phyloP scores from a whole-genome alignment of 2,113 vertebrate species.

The Scomber japonicus region DNA sequence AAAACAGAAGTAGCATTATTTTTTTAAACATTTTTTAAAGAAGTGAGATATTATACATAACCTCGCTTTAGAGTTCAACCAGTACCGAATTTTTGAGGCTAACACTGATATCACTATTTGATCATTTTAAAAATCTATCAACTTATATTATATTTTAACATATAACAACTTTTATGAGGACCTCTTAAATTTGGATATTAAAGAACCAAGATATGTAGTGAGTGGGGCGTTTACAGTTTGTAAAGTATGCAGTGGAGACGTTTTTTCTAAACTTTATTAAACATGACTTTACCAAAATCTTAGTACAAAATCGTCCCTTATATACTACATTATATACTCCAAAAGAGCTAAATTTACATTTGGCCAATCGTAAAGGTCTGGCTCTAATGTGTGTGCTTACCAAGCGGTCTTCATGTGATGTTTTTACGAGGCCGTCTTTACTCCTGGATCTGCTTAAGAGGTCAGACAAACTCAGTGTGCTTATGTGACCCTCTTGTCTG shows the following conservation, averaged over 20 bases:
- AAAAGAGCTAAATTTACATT: not conserved
- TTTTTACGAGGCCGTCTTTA: not conserved
- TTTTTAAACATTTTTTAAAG: not conserved
- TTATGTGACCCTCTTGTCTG: not conserved
- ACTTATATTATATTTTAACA: no score
- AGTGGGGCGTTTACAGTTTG: no score
- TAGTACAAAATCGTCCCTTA: no score
- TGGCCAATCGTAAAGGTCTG: not conserved
- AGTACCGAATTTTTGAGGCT: no score
- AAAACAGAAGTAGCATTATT: slow-evolving; percentile 26
- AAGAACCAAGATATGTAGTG: no score
- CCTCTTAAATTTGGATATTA: not conserved
- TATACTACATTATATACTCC: no score
- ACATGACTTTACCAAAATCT: no score
- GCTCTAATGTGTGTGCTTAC: slow-evolving; percentile 38
- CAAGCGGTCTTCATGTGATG: not conserved
- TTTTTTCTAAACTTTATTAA: no score
- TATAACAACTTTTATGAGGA: not conserved
- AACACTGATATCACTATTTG: no score
- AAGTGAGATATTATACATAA: not conserved
- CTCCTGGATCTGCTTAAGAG: not conserved
- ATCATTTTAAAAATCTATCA: no score
- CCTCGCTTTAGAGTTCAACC: not conserved
- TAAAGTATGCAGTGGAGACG: no score
- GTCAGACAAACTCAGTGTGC: slow-evolving; percentile 23